A percentile compares a stretch with the other conserved stretches of the same genome.
Conservation (phyloP, 2,888 invertebrate genomes). For the Folsomia candida region DNA sequence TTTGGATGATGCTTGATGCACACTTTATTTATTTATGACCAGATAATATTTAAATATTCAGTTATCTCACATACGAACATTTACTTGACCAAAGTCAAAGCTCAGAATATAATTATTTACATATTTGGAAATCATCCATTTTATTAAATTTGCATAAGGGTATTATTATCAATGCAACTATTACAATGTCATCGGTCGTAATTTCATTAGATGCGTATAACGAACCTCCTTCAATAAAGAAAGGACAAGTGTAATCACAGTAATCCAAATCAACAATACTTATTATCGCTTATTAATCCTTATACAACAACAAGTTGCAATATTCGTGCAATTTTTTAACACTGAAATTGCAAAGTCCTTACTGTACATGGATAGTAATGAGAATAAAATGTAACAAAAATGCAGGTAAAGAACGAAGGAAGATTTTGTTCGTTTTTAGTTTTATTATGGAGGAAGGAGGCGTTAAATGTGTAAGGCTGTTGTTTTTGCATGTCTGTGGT, state of each 20-base stretch:
- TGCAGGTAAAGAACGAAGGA: neutral
- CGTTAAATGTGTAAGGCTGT: neutral
- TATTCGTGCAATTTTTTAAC: neutral
- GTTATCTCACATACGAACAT: too few species aligned
- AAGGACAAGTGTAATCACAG: neutral
- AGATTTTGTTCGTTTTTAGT: neutral
- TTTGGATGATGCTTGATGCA: neutral
- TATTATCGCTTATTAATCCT: too few species aligned
- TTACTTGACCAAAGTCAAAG: neutral
- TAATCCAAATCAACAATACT: neutral
- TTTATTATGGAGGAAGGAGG: neutral
- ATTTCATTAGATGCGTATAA: neutral
- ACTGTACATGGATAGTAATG: neutral
- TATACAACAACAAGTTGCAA: too few species aligned
- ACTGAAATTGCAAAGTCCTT: neutral
- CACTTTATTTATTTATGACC: neutral
- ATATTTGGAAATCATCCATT: neutral
- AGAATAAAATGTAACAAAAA: neutral
- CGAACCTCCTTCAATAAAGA: neutral
- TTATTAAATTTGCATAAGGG: neutral
- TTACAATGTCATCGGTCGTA: neutral
- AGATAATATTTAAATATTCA: neutral
- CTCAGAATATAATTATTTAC: neutral
- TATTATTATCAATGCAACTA: neutral
- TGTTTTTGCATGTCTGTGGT: slow-evolving; percentile 1